phyloP scores from a whole-genome alignment of 2,888 invertebrate genomes.

The Petrolisthes manimaculis region DNA sequence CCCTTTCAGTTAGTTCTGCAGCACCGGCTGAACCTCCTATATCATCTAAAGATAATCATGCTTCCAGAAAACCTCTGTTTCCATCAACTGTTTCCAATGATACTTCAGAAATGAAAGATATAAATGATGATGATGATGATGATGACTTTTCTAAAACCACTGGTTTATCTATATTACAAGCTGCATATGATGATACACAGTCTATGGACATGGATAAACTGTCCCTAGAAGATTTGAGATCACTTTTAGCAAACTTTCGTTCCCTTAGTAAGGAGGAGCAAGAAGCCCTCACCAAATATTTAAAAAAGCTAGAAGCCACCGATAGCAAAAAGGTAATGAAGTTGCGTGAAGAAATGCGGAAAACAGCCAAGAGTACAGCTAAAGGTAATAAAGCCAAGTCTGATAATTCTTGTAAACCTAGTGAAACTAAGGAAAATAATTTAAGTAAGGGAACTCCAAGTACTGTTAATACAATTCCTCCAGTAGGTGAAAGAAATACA shows the following conservation, averaged over 20 bases:
- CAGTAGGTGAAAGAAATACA: too few relatives aligned
- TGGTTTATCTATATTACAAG: conserved; percentile 67
- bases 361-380: conserved; percentile 30
- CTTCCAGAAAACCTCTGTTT: conserved; percentile 27
- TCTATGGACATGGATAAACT: conserved; percentile 69
- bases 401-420: too few relatives aligned
- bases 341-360: conserved; percentile 55
- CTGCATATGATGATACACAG: conserved; percentile 67
- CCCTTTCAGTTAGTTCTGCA: conserved; percentile 7
- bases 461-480: too few relatives aligned
- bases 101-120: not conserved
- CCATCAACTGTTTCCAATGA: conserved; percentile 25
- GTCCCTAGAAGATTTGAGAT: conserved; percentile 84
- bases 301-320: conserved; percentile 83
- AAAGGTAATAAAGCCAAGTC: not conserved
- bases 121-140: conserved; percentile 4
- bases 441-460: too few relatives aligned
- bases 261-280: conserved; percentile 85
- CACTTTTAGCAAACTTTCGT: conserved; percentile 83
- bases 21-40: not conserved
- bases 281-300: conserved; percentile 83
- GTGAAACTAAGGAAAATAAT: too few relatives aligned
- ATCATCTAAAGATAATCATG: conserved; percentile 2
- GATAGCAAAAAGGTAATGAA: conserved; percentile 79
- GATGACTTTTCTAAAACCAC: not conserved